phyloP scores from a whole-genome alignment of 2,888 invertebrate species.

The Microplitis manilae region DNA sequence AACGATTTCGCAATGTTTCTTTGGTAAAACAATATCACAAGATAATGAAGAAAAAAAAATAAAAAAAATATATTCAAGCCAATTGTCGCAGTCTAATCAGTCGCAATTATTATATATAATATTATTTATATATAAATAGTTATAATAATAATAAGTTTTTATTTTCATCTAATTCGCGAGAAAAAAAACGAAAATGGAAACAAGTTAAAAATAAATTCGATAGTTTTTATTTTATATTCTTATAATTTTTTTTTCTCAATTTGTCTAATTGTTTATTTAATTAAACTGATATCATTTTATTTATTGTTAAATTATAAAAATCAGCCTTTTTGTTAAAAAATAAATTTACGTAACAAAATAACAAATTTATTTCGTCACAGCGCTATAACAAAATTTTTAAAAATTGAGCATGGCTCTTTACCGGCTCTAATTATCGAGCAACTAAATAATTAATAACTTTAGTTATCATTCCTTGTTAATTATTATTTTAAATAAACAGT shows the following conservation, averaged over 20 bases:
- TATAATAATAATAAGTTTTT: background rate
- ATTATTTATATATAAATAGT: background rate
- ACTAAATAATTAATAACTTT: slow-evolving; percentile 43
- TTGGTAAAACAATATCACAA: slow-evolving; percentile 72
- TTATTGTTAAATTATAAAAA: slow-evolving; percentile 62
- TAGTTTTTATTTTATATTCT: background rate
- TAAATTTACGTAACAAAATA: slow-evolving; percentile 64
- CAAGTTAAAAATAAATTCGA: slow-evolving; percentile 59
- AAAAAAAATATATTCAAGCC: slow-evolving; percentile 59
- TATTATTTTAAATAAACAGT: slow-evolving; percentile 9
- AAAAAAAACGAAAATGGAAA: slow-evolving; percentile 50
- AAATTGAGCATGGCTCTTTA: slow-evolving; percentile 57
- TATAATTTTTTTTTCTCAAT: background rate
- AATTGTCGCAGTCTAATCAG: slow-evolving; percentile 68
- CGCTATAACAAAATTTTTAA: slow-evolving; percentile 60
- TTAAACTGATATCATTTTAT: slow-evolving; percentile 60
- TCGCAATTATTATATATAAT: slow-evolving; percentile 52
- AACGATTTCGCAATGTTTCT: slow-evolving; percentile 68
- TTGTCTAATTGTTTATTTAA: slow-evolving; percentile 50
- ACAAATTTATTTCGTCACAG: slow-evolving; percentile 65
- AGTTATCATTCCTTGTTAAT: slow-evolving; percentile 12
- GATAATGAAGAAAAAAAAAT: slow-evolving; percentile 60
- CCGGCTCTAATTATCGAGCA: slow-evolving; percentile 47
- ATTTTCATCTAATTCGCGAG: background rate
- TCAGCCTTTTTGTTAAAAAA: slow-evolving; percentile 68